Conservation (phyloP, 2,113 vertebrate species). For the Sapajus apella region DNA sequence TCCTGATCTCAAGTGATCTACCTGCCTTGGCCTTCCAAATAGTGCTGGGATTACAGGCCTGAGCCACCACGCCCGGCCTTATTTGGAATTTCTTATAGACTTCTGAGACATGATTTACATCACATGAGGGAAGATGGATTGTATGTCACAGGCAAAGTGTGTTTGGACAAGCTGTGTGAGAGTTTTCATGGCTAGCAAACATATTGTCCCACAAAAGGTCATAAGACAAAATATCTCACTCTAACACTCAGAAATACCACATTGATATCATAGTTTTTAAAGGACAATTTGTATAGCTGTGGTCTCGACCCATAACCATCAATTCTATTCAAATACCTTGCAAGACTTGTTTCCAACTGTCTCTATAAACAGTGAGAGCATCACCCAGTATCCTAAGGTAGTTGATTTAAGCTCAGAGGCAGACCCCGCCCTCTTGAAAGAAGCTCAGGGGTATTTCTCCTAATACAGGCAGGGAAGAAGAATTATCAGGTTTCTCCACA, state of each 20-base stretch:
- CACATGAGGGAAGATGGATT: not conserved
- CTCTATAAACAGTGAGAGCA: not conserved
- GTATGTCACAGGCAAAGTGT: not conserved
- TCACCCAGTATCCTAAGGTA: not conserved
- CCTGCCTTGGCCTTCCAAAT: too few relatives aligned
- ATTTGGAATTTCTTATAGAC: not conserved
- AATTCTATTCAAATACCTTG: not conserved
- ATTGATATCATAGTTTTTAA: not conserved
- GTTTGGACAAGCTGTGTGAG: not conserved
- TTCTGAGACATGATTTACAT: not conserved
- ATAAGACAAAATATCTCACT: not conserved
- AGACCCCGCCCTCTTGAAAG: not conserved
- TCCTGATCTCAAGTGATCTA: too few relatives aligned
- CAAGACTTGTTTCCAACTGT: not conserved
- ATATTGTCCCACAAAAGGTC: not conserved
- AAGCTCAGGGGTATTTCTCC: not conserved
- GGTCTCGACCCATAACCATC: not conserved
- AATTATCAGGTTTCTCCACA: not conserved
- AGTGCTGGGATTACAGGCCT: too few relatives aligned
- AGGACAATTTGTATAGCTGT: slow-evolving; percentile 4
- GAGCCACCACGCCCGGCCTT: too few relatives aligned
- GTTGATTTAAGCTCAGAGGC: not conserved
- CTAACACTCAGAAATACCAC: not conserved
- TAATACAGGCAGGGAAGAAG: not conserved
- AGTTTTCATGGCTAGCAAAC: not conserved